Evolutionary conservation across 2,888 invertebrate genomes (phyloP).

Genomic region (Melinaea marsaeus): DNA sequence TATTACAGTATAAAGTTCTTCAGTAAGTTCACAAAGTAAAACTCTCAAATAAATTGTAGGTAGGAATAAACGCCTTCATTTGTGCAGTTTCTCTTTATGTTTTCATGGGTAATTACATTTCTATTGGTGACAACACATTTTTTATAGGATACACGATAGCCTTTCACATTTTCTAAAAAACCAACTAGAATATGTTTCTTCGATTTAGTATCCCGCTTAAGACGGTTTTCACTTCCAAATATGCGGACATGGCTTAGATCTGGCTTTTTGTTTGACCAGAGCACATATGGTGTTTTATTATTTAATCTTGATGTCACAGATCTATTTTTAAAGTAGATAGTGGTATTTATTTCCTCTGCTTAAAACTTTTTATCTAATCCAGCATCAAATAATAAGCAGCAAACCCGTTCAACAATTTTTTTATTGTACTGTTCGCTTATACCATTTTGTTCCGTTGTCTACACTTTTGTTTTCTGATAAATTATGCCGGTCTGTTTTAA

Average conservation of each 20-base stretch:
- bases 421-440: slow-evolving; percentile 37
- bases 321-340: slow-evolving; percentile 10
- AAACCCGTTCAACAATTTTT: slow-evolving; percentile 21
- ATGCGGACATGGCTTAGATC: slow-evolving; percentile 4
- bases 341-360: slow-evolving; percentile 15
- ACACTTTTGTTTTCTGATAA: slow-evolving; percentile 22
- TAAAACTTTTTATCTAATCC: slow-evolving; percentile 12
- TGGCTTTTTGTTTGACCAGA: slow-evolving; percentile 9
- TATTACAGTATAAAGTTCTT: neutral
- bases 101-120: too few species aligned
- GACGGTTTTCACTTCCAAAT: neutral
- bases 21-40: slow-evolving; percentile 4
- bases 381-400: slow-evolving; percentile 16
- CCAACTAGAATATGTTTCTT: neutral
- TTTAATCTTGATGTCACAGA: slow-evolving; percentile 4
- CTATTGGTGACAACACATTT: too few species aligned
- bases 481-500: slow-evolving; percentile 26
- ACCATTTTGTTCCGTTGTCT: slow-evolving; percentile 11
- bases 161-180: neutral
- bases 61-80: too few species aligned
- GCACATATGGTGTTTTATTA: slow-evolving; percentile 11
- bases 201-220: neutral
- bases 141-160: neutral
- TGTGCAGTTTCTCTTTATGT: too few species aligned
- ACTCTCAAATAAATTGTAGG: neutral